These are phyloP conservation scores for Helobdella robusta DNA, from an alignment of 2,888 invertebrate species.

Conservation along the genomic window DNA sequence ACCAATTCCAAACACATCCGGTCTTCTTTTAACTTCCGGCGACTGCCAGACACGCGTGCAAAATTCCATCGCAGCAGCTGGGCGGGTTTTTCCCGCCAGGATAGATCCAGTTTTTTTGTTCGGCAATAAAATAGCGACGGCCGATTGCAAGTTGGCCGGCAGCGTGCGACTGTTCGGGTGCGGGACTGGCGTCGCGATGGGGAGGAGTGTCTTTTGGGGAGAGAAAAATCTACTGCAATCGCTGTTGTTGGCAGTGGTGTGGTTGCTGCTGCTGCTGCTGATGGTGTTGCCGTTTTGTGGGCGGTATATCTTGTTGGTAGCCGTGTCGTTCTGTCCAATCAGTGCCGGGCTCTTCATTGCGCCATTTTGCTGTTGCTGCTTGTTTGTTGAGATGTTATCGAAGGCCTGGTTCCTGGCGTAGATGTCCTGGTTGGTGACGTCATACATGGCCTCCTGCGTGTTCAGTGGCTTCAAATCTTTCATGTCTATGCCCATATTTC, in stretches of 20 bases:
- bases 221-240: conserved; percentile 1
- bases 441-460: conserved; percentile 17
- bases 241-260: neutral
- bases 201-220: conserved; percentile 1
- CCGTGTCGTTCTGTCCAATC: too few relatives aligned
- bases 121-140: conserved; percentile 1
- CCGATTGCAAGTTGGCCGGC: conserved; percentile 4
- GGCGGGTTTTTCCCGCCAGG: conserved; percentile 20
- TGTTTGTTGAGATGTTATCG: neutral
- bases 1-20: neutral
- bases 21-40: conserved; percentile 8
- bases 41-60: conserved; percentile 25
- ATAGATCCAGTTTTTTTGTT: conserved; percentile 13
- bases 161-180: conserved; percentile 13
- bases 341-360: too few relatives aligned
- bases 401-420: conserved; percentile 25
- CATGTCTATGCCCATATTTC: conserved; percentile 14
- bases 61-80: conserved; percentile 19
- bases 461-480: conserved; percentile 23
- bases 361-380: too few relatives aligned
- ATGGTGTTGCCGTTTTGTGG: too few relatives aligned
- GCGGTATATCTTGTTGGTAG: too few relatives aligned
- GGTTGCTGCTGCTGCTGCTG: neutral
- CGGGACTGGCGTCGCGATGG: neutral
- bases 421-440: conserved; percentile 21